Evolutionary conservation across 2,888 invertebrate genomes (phyloP), one percentile per base, ranked within the genome.

Genomic region (Oscheius sp.): DNA sequence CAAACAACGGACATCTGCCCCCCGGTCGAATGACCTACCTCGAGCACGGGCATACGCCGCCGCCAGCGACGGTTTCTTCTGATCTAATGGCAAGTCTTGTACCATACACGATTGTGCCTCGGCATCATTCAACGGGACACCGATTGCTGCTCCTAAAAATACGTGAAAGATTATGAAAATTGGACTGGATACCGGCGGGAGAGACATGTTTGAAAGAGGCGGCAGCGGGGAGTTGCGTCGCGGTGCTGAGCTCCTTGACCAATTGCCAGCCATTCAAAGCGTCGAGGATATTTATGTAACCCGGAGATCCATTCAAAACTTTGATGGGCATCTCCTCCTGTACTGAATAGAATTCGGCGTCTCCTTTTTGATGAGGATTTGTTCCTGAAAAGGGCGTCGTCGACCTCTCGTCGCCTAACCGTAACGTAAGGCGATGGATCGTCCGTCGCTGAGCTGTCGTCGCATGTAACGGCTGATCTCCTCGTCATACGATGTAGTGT

Each of bases 201-300:
- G 96, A 96, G 6, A 98, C 97, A 89, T 99, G 98, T 89, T 99
- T 99, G 90, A 99, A 98, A 73, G 96, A 97, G 0, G 96, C 93
- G 0, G 98, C 96, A 0, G 91, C 90, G 0, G 97, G 95, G 35
- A 95, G 89, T 3, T 92, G 92, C 7, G 96, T 89, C 0, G 94
- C 94, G 56, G 90, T 90, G 86, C 93, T 93, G 75, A 99, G 90
- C 88, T 99, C 98, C 76, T 92, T 92, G 0, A 99, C 98, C 73
- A 99, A 90, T 88, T 99, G 98, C 94, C 96, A 99, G 0, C 94
- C 97, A 89, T 99, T 99, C 0, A 99, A 91, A 0, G 96, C 97
- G 89, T 99, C 98, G 86, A 96, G 95, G 2, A 99, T 91, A 90
- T 99, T 99, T 84, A 99, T 97, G 89, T 94, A 99, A 0, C 98